A percentile compares a stretch with the other conserved stretches of the same genome.
These are phyloP conservation scores for Bacillus rossius DNA, from an alignment of 1,140 invertebrate genomes.

Conservation along the genomic window DNA sequence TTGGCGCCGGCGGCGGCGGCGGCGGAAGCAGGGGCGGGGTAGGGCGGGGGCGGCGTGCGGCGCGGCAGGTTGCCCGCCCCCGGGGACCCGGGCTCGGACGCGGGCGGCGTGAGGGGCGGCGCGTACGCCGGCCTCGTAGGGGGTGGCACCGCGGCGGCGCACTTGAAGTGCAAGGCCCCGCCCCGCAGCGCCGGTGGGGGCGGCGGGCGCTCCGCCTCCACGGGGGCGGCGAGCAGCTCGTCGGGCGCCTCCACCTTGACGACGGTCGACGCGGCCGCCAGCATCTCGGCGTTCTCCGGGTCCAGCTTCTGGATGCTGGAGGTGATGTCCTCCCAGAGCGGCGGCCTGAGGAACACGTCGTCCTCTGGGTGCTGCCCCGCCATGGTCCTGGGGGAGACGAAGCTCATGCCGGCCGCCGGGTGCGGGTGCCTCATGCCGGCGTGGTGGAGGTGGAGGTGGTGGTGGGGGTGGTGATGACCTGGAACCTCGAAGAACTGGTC, in stretches of 20 bases:
- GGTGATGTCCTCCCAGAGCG: slow-evolving; percentile 83
- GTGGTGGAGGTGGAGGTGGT: slow-evolving; percentile 16
- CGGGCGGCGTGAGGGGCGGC: slow-evolving; percentile 73
- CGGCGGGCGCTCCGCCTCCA: slow-evolving; percentile 52
- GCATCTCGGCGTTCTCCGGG: slow-evolving; percentile 82
- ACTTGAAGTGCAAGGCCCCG: neutral
- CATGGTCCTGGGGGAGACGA: slow-evolving; percentile 46
- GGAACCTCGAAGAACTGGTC: slow-evolving; percentile 62
- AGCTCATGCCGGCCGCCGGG: slow-evolving; percentile 41
- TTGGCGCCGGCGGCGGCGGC: slow-evolving; percentile 42
- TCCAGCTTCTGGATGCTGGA: slow-evolving; percentile 84
- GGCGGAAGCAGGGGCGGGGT: slow-evolving; percentile 45
- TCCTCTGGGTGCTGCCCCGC: slow-evolving; percentile 53
- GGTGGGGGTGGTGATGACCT: slow-evolving; percentile 6
- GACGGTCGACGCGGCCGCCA: slow-evolving; percentile 47
- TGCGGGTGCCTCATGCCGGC: slow-evolving; percentile 21
- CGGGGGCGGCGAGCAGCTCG: slow-evolving; percentile 46
- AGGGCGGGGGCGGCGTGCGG: slow-evolving; percentile 56
- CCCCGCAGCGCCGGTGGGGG: slow-evolving; percentile 44
- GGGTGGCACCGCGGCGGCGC: slow-evolving; percentile 32
- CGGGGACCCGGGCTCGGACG: slow-evolving; percentile 75
- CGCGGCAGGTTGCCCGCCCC: slow-evolving; percentile 43
- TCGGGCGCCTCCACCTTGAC: slow-evolving; percentile 61
- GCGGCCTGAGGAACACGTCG: slow-evolving; percentile 75
- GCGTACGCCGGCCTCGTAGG: slow-evolving; percentile 61